Base-by-base conservation (phyloP, 2,888 invertebrate genomes). In the Diloba caeruleocephala region DNA sequence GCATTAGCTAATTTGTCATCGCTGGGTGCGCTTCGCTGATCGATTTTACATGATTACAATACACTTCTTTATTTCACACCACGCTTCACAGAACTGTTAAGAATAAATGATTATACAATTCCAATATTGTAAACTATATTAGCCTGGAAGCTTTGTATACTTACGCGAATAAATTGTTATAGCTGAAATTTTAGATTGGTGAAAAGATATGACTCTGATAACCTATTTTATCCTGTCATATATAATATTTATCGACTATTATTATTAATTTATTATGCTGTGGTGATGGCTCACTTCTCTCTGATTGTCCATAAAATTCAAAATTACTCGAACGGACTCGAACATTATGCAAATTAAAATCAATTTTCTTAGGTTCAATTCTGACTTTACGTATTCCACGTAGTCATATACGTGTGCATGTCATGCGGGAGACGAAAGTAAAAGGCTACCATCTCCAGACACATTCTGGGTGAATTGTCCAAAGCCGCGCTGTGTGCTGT, bases 1-100 rank as follows among this genome's bases (percentile, higher is more conserved):
- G 81, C 82, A 86, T 88, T 88, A 84, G 84, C 87, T 87, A 90
- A 90, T 89, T 90, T 90, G 87, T 89, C 87, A 89, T 87, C 85
- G 56, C 52, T 70, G 66, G 69, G 65, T 73, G 75, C 68, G 74
- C 76, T 78, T 78, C 73, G 66, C 69, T 79, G 76, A 82, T 79
- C 78, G 78, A 73, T 74, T 76, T 74, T 74, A 76, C 74, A 71
- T 76, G 61, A 75, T 71, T 59, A 68, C 58, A 66, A 64, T 62
- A 59, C 46, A 49, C 46, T 58, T 25, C 45, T 53, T 56, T 55
- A 56, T 70, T 71, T 62, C 33, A 58, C 60, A 63, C 36, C 33
- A 50, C 15, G 38, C 48, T 53, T 48, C 29, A 41, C 4, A 57
- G 31, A 67, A 41, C 39, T 49, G 36, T 10, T 32, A 51, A 52